Percentiles rank a stretch among this genome's conserved stretches.
Conservation (phyloP, 2,113 vertebrate genomes). For the Paraplagusia blochii region DNA sequence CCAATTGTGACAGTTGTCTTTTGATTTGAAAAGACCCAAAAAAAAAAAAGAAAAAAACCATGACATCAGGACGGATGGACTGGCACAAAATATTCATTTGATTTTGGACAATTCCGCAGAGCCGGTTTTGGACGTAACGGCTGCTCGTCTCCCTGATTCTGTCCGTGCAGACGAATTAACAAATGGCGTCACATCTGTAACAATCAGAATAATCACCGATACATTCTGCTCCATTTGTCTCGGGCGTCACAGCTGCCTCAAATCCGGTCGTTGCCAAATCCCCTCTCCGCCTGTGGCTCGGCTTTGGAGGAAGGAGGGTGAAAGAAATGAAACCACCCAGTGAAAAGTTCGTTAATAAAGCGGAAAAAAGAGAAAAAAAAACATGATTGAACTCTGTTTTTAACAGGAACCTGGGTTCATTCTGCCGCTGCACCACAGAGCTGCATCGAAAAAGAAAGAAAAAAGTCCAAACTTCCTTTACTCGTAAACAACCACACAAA, state of each 20-base stretch:
- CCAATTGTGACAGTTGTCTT: not conserved
- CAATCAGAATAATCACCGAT: conserved; percentile 26
- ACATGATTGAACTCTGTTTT: too few relatives aligned
- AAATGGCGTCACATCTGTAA: conserved; percentile 39
- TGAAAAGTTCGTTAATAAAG: not conserved
- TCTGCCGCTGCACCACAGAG: too few relatives aligned
- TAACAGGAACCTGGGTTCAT: too few relatives aligned
- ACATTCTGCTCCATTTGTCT: conserved; percentile 51
- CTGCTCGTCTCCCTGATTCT: conserved; percentile 12
- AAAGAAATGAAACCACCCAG: conserved; percentile 26
- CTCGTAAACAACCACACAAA: not conserved
- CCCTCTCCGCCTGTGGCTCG: conserved; percentile 28
- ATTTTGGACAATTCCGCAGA: not conserved
- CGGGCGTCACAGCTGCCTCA: conserved; percentile 50
- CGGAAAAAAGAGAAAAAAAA: too few relatives aligned
- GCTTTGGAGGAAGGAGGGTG: conserved; percentile 22
- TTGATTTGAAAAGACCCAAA: conserved; percentile 5
- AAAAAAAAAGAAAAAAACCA: not conserved
- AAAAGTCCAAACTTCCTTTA: too few relatives aligned
- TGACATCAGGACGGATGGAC: not conserved
- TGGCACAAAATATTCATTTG: too few relatives aligned
- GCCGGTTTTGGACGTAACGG: conserved; percentile 22
- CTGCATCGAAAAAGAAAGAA: too few relatives aligned
- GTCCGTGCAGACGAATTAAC: conserved; percentile 33
- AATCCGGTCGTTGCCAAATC: conserved; percentile 53